Conservation (phyloP, 64 coral and sea anemone genomes). For the Montipora sp. region DNA sequence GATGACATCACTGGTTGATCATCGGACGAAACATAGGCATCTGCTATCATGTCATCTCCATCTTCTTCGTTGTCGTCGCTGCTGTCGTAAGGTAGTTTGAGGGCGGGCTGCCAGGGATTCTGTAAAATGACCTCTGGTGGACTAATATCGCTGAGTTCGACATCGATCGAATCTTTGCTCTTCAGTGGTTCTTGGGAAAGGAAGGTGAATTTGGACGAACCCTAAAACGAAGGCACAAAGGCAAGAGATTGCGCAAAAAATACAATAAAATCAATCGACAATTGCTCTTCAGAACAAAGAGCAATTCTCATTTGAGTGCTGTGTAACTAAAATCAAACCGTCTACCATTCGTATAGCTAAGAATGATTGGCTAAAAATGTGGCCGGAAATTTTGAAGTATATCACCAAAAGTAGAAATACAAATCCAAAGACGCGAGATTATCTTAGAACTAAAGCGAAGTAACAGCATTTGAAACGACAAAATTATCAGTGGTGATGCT, state of each 20-base stretch:
- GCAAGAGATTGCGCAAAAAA: background rate
- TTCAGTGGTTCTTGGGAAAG: slow-evolving; percentile 45
- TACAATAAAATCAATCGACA: background rate
- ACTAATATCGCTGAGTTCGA: background rate
- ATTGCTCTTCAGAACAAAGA: no score
- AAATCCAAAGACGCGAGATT: no score
- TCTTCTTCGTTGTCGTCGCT: slow-evolving; percentile 76
- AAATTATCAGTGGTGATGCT: no score
- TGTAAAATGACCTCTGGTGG: slow-evolving; percentile 36
- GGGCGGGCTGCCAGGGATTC: slow-evolving; percentile 53
- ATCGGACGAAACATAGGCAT: background rate
- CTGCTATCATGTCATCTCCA: slow-evolving; percentile 9
- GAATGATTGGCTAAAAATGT: no score
- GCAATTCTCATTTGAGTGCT: no score
- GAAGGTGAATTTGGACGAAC: slow-evolving; percentile 57
- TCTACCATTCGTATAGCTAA: no score
- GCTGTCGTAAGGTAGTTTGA: slow-evolving; percentile 87
- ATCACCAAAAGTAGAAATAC: no score
- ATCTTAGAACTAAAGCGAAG: no score
- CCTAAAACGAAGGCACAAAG: background rate
- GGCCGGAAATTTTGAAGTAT: no score
- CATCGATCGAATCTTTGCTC: background rate
- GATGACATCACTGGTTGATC: background rate
- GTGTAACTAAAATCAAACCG: no score
- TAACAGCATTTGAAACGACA: no score